Evolutionary conservation across 2,113 vertebrate genomes (phyloP), one percentile per base, ranked within the genome.

Genomic region (Hemibagrus wyckioides): DNA sequence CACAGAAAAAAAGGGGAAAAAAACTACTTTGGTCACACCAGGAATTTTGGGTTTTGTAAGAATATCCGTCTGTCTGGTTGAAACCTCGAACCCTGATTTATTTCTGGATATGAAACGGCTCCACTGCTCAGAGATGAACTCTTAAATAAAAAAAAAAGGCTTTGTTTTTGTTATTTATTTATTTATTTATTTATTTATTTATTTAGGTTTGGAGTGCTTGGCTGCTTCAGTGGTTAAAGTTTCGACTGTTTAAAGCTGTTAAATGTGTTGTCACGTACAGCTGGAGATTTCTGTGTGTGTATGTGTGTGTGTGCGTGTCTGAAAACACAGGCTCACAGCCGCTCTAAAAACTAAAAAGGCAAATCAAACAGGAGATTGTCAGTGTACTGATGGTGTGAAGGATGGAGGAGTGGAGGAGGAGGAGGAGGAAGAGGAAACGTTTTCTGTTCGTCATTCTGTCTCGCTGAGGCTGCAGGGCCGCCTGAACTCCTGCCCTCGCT

Each of bases 401-500:
- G 86, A 79, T 71, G 81, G 80, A 84, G 85, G 80, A 92, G 57
- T 67, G 77, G 54, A 63, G 88, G 57, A 89, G 39, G 59, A 79
- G 17, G 76, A 87, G 63, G 83, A 86, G 44, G 39, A 81, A 11
- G 33, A 84, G 65, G 41, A 61, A 17, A 28, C 6, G 30, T 25
- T 30, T 69, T 88, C 25, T 25, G 54, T 85, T 80, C 39, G 89
- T 99, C 96, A 98, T 71, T 97, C 96, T 88, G 92, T 91, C 94
- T 99, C 97, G 11, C 93, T 96, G 89, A 99, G 93, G 80, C 94
- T 90, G 90, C 98, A 99, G 0, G 96, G 97, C 92, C 98, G 96
- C 90, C 98, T 96, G 94, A 98, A 99, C 84, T 99, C 98, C 92
- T 99, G 98, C 61, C 98, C 98, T 89, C 98, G 95, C 93, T 99